Conservation (phyloP, 2,113 vertebrate species). For the Trogon surrucura region DNA sequence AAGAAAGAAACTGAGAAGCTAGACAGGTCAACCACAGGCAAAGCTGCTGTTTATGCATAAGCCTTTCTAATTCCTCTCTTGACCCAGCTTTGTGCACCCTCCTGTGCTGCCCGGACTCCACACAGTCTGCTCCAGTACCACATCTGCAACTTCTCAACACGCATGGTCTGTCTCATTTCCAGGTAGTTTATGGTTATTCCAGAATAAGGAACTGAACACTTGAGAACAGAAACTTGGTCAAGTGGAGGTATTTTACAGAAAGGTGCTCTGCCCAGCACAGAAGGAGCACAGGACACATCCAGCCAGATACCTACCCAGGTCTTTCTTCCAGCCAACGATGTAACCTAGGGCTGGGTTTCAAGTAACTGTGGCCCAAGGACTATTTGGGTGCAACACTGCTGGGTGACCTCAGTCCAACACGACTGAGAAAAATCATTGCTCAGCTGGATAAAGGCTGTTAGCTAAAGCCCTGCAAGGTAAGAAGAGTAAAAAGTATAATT, state of each 20-base stretch:
- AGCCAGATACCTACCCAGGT: background rate
- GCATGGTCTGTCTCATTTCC: background rate
- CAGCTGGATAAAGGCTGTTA: accelerated
- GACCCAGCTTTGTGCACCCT: background rate
- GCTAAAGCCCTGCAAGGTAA: background rate
- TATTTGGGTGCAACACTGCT: background rate
- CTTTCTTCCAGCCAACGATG: background rate
- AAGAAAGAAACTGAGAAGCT: background rate
- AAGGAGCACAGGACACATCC: background rate
- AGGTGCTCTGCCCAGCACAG: background rate
- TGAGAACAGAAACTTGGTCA: background rate
- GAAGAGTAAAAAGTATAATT: background rate
- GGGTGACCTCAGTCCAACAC: background rate
- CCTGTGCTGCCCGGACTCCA: background rate
- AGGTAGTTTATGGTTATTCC: background rate
- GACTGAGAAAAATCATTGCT: background rate
- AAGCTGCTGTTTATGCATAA: background rate
- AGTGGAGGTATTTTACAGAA: background rate
- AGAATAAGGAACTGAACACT: background rate
- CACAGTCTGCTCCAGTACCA: background rate
- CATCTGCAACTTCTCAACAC: background rate
- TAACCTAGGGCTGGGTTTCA: background rate
- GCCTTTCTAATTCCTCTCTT: background rate
- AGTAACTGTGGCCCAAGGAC: background rate
- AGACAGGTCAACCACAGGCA: background rate